Evolutionary conservation across 2,797 vertebrate genomes (phyloP).

Genomic region (Luscinia megarhynchos): DNA sequence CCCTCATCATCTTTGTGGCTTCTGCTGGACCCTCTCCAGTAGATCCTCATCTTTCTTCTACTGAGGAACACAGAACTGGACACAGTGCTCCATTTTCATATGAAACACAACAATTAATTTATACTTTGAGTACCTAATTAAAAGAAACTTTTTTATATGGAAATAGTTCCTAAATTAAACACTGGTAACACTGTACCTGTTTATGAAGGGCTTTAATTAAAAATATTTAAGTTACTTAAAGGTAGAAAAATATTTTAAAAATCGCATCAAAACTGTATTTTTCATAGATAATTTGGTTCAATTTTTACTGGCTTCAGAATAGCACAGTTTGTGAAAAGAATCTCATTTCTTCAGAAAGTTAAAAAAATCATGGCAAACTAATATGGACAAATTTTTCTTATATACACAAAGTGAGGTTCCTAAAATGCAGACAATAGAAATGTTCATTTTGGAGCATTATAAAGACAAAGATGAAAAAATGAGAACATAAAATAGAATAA

Average conservation of each 20-base stretch:
- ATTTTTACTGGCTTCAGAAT: not conserved
- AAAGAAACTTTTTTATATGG: not conserved
- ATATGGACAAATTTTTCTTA: not conserved
- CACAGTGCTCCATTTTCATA: not conserved
- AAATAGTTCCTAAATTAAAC: slow-evolving; percentile 39
- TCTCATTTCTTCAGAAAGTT: not conserved
- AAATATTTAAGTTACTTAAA: slow-evolving; percentile 1
- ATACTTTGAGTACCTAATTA: slow-evolving; percentile 17
- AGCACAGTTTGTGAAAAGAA: not conserved
- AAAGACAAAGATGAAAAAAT: not conserved
- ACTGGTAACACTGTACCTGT: not conserved
- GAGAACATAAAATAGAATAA: not conserved
- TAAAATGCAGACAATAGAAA: not conserved
- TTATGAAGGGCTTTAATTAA: slow-evolving; percentile 32
- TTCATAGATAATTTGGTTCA: not conserved
- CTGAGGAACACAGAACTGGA: not conserved
- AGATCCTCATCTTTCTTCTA: not conserved
- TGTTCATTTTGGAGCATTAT: not conserved
- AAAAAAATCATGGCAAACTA: not conserved
- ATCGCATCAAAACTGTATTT: not conserved
- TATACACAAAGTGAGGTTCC: not conserved
- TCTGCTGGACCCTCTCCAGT: not conserved
- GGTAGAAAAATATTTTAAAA: not conserved
- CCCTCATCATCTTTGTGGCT: not conserved
- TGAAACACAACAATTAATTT: not conserved